These are phyloP conservation scores for Teleiodes luculella DNA, from an alignment of 2,888 invertebrate genomes.

Conservation along the genomic window DNA sequence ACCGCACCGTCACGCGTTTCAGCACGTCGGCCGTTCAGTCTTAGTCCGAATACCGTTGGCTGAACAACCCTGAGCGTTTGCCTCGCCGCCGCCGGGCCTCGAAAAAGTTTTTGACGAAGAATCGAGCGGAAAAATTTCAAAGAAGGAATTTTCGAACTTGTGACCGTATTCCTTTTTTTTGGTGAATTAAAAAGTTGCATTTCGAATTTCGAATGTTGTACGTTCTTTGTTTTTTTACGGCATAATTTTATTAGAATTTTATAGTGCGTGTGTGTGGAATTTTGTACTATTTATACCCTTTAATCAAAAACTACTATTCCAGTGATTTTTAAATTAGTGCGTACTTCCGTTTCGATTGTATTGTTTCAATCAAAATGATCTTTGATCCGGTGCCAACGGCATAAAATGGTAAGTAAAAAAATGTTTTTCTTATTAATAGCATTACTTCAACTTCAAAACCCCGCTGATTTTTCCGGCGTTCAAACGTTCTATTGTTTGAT, in stretches of 20 bases:
- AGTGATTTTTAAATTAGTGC: too few species aligned
- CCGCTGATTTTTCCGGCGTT: not conserved
- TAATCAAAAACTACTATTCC: too few species aligned
- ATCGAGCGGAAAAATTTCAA: not conserved
- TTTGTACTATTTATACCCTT: too few species aligned
- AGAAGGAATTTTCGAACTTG: not conserved
- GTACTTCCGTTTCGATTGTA: too few species aligned
- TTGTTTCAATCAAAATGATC: too few species aligned
- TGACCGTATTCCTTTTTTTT: not conserved
- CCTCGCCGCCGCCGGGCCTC: not conserved
- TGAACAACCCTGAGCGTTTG: not conserved
- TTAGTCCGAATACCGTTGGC: not conserved
- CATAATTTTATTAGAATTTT: not conserved
- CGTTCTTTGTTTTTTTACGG: not conserved
- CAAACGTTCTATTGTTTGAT: too few species aligned
- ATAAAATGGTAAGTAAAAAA: not conserved
- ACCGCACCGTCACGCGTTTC: not conserved
- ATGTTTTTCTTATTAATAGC: not conserved
- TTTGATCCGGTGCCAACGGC: too few species aligned
- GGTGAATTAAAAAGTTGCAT: too few species aligned
- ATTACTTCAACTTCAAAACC: not conserved
- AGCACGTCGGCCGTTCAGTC: not conserved
- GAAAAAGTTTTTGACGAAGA: conserved; percentile 1
- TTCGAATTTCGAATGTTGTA: not conserved
- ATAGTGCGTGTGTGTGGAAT: not conserved